A percentile compares a stretch with the other conserved stretches of the same genome.
phyloP scores from a whole-genome alignment of 2,113 vertebrate genomes.

The Heterochromis multidens region DNA sequence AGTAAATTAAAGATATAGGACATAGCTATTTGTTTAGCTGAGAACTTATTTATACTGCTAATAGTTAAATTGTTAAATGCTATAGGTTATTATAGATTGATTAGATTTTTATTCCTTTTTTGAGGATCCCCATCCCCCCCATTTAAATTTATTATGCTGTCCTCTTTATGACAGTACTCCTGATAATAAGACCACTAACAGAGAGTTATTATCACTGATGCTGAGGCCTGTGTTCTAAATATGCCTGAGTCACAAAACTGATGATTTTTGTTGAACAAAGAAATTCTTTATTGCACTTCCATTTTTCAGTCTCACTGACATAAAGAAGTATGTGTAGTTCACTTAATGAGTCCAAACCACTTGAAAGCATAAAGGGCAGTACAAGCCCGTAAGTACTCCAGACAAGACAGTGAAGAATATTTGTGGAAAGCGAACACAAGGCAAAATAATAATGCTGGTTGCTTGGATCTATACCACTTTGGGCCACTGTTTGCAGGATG shows the following conservation, averaged over 20 bases:
- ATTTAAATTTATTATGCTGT: background rate
- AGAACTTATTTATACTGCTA: background rate
- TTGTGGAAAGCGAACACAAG: background rate
- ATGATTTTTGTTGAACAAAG: slow-evolving; percentile 31
- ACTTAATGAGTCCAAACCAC: slow-evolving; percentile 56
- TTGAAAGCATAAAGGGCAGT: slow-evolving; percentile 52
- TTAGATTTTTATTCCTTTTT: background rate
- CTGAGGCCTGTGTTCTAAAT: background rate
- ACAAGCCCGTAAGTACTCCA: slow-evolving; percentile 26
- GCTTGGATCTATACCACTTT: slow-evolving; percentile 33
- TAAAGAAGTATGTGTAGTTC: slow-evolving; percentile 20
- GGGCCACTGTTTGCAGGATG: slow-evolving; percentile 4
- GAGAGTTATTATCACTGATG: background rate
- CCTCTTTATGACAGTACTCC: background rate
- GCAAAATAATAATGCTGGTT: slow-evolving; percentile 44
- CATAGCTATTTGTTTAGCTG: background rate
- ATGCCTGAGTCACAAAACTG: slow-evolving; percentile 33
- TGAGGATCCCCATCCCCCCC: background rate
- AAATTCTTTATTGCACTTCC: slow-evolving; percentile 6
- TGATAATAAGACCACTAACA: background rate
- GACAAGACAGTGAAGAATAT: slow-evolving; percentile 53
- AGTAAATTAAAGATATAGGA: too few species aligned
- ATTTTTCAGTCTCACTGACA: slow-evolving; percentile 2
- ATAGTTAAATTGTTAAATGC: background rate
- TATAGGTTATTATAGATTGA: background rate